Evolutionary conservation across 2,113 vertebrate species (phyloP).

Genomic region (Xenopus borealis): DNA sequence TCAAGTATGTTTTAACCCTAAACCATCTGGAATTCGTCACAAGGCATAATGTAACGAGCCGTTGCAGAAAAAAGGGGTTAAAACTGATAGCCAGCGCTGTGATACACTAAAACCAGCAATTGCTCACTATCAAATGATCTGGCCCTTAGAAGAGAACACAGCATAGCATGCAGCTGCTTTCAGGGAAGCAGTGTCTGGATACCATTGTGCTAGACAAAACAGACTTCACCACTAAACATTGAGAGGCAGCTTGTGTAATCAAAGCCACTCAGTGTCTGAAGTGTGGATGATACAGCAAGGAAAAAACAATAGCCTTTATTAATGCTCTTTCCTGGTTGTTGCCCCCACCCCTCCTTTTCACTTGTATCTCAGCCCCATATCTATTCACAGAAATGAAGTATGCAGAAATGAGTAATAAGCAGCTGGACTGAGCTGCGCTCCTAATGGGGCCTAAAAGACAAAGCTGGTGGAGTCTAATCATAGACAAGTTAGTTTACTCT

Average conservation of each 20-base stretch:
- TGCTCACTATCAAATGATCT: slow-evolving; percentile 2
- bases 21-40: no score
- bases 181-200: slow-evolving; percentile 45
- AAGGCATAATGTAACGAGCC: no score
- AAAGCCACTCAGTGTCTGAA: slow-evolving; percentile 44
- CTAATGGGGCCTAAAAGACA: neutral
- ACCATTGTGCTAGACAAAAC: slow-evolving; percentile 47
- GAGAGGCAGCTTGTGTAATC: slow-evolving; percentile 43
- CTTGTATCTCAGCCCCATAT: neutral
- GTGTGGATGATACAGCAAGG: slow-evolving; percentile 28
- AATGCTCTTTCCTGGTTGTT: slow-evolving; percentile 13
- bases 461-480: neutral
- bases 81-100: neutral
- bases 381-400: neutral
- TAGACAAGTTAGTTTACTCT: no score
- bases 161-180: slow-evolving; percentile 23
- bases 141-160: slow-evolving; percentile 26
- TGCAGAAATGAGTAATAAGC: neutral
- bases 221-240: slow-evolving; percentile 42
- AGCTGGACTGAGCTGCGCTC: neutral
- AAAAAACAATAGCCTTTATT: slow-evolving; percentile 39
- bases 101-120: neutral
- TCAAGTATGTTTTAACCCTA: no score
- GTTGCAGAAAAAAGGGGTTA: neutral
- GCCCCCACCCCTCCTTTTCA: neutral